Evolutionary conservation across 1,140 invertebrate genomes (phyloP).

Genomic region (Trachymyrmex cornetzi): DNA sequence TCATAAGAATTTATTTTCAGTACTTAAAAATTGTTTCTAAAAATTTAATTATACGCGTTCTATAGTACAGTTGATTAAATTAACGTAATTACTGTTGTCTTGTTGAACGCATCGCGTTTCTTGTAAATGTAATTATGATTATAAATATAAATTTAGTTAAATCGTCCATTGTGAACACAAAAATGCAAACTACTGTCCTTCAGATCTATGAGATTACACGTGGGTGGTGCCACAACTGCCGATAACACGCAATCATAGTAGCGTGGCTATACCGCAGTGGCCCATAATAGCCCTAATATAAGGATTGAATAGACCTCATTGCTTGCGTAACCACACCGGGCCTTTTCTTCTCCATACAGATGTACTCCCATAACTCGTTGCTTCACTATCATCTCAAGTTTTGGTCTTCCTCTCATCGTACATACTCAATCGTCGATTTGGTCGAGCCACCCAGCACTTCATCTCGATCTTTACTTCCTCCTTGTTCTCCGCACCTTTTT

Average conservation of each 20-base stretch:
- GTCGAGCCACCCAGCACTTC: slow-evolving; percentile 51
- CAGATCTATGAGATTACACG: slow-evolving; percentile 7
- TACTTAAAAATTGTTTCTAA: neutral
- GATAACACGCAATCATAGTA: slow-evolving; percentile 28
- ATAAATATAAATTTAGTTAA: neutral
- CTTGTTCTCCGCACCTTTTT: slow-evolving; percentile 13
- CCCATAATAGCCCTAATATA: slow-evolving; percentile 80
- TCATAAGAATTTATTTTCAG: neutral
- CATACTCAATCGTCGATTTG: slow-evolving; percentile 63
- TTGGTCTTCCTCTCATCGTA: slow-evolving; percentile 36
- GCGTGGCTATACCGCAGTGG: slow-evolving; percentile 51
- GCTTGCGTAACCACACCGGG: slow-evolving; percentile 77
- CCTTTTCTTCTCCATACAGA: slow-evolving; percentile 56
- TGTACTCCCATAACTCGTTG: slow-evolving; percentile 60
- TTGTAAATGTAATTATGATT: neutral
- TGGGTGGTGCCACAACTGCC: slow-evolving; percentile 5
- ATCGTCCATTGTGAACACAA: neutral
- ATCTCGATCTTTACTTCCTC: slow-evolving; percentile 45
- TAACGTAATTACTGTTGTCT: neutral
- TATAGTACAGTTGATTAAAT: neutral
- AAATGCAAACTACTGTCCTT: neutral
- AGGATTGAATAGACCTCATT: slow-evolving; percentile 80
- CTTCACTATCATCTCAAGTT: slow-evolving; percentile 53
- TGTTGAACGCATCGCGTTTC: neutral
- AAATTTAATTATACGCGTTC: neutral